A percentile compares a stretch with the other conserved stretches of the same genome.
These are phyloP conservation scores for Habrosyne pyritoides DNA, from an alignment of 2,888 invertebrate species.

Conservation along the genomic window DNA sequence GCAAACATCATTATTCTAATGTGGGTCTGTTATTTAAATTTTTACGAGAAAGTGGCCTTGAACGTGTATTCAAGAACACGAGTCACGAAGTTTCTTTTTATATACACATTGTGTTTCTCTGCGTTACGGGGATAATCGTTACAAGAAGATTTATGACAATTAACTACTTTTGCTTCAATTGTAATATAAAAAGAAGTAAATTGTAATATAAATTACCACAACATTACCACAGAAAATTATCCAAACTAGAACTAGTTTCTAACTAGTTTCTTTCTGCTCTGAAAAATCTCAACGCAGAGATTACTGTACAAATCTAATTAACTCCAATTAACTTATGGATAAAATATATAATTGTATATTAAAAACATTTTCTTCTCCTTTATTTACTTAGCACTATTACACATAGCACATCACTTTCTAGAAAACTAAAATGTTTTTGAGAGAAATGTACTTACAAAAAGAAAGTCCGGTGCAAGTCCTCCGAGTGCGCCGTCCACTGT, in stretches of 20 bases:
- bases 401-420: slow-evolving; percentile 58
- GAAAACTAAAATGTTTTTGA: slow-evolving; percentile 25
- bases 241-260: too few species aligned
- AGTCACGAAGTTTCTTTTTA: neutral
- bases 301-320: too few species aligned
- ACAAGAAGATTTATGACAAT: neutral
- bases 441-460: slow-evolving; percentile 52
- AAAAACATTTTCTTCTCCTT: too few species aligned
- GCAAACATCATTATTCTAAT: neutral
- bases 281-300: too few species aligned
- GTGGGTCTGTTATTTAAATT: neutral
- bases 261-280: too few species aligned
- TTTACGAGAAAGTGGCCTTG: slow-evolving; percentile 2
- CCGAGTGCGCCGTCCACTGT: slow-evolving; percentile 45
- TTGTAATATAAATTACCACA: too few species aligned
- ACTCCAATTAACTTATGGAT: too few species aligned
- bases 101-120: neutral
- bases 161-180: too few species aligned
- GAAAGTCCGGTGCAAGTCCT: slow-evolving; percentile 60
- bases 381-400: slow-evolving; percentile 10
- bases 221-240: too few species aligned
- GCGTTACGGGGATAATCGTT: neutral
- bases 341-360: too few species aligned
- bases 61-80: neutral
- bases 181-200: too few species aligned